phyloP scores from a whole-genome alignment of 1,140 invertebrate species.

The Drosophila eugracilis region DNA sequence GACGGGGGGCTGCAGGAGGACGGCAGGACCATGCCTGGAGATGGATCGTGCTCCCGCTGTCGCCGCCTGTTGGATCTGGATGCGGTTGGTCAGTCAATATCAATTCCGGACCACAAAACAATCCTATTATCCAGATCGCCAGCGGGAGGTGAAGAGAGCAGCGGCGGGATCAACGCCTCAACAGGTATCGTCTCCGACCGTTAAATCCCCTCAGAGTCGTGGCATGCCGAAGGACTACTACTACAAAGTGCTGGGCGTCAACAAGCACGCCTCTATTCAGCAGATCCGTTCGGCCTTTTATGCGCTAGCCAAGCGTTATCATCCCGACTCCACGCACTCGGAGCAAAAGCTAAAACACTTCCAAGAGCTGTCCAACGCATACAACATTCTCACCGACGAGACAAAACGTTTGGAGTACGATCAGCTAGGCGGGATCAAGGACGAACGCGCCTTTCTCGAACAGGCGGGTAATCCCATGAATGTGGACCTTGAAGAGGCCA shows the following conservation, averaged over 20 bases:
- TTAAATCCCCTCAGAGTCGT: conserved; percentile 37
- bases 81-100: conserved; percentile 60
- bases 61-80: conserved; percentile 19
- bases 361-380: conserved; percentile 95
- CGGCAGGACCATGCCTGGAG: not conserved
- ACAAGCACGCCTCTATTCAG: conserved; percentile 89
- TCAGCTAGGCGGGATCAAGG: conserved; percentile 66
- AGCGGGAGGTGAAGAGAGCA: conserved; percentile 47
- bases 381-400: conserved; percentile 92
- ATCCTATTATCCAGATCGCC: conserved; percentile 71
- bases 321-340: conserved; percentile 89
- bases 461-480: conserved; percentile 65
- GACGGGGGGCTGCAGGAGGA: not conserved
- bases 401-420: conserved; percentile 93
- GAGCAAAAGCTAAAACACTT: conserved; percentile 91
- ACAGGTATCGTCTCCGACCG: not conserved
- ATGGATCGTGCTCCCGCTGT: not conserved
- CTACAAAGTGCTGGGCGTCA: conserved; percentile 93
- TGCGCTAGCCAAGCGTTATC: conserved; percentile 90
- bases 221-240: conserved; percentile 91
- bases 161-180: conserved; percentile 6
- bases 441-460: conserved; percentile 68
- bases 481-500: conserved; percentile 8
- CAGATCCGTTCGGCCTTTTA: conserved; percentile 94
- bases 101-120: conserved; percentile 62